Evolutionary conservation across 2,113 vertebrate genomes (phyloP).

Genomic region (Scatophagus argus): DNA sequence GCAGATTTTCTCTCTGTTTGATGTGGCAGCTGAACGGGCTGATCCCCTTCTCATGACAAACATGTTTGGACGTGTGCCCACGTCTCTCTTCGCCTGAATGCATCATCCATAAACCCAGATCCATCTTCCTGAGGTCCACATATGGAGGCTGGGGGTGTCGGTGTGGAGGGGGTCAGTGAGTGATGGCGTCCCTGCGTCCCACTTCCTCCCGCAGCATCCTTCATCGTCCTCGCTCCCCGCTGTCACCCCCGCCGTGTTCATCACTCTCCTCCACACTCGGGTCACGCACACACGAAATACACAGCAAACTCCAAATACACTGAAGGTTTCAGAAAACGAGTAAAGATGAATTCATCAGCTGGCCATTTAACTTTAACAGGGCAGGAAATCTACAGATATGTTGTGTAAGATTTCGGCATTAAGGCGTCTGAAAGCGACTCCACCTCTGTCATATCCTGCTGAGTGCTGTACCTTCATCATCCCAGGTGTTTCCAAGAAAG

Average conservation of each 20-base stretch:
- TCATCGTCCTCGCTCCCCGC: conserved; percentile 63
- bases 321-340: too few species aligned
- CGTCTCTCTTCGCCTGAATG: conserved; percentile 17
- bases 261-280: conserved; percentile 55
- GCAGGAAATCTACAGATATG: too few species aligned
- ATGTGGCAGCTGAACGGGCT: not conserved
- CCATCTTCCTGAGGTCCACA: conserved; percentile 63
- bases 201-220: conserved; percentile 71
- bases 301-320: too few species aligned
- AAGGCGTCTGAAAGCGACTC: too few species aligned
- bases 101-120: conserved; percentile 56
- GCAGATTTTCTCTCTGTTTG: not conserved
- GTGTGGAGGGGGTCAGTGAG: conserved; percentile 42
- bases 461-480: too few species aligned
- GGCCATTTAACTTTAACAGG: too few species aligned
- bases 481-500: too few species aligned
- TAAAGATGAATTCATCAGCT: too few species aligned
- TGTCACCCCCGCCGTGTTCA: conserved; percentile 61
- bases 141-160: not conserved
- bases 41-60: conserved; percentile 49
- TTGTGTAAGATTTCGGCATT: too few species aligned
- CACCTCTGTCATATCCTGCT: too few species aligned
- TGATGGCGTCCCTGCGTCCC: conserved; percentile 68
- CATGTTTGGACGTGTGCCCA: conserved; percentile 34
- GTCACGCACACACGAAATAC: too few species aligned